A percentile compares a stretch with the other conserved stretches of the same genome.
Conservation (phyloP, 2,797 vertebrate species). For the Distichodus sexfasciatus region DNA sequence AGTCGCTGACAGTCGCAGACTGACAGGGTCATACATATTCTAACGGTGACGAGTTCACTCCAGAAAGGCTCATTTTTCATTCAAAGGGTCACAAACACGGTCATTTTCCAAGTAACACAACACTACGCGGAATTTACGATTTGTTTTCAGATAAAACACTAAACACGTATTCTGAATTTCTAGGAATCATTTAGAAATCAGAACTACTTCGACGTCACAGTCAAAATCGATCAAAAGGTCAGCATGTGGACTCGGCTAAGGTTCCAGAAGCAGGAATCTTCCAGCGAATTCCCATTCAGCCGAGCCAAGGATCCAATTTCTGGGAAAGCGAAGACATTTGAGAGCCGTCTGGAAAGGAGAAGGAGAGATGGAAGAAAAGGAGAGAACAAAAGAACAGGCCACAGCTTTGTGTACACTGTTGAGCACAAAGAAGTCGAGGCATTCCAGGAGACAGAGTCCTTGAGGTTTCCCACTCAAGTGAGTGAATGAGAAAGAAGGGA, state of each 20-base stretch:
- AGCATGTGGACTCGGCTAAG: background rate
- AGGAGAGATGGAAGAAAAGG: background rate
- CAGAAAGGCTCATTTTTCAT: background rate
- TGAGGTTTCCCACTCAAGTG: too few relatives aligned
- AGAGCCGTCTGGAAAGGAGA: background rate
- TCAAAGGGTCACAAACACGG: too few relatives aligned
- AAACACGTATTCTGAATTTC: too few relatives aligned
- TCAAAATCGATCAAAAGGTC: background rate
- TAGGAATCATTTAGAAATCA: too few relatives aligned
- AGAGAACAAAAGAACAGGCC: background rate
- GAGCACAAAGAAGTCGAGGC: background rate
- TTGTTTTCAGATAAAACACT: too few relatives aligned
- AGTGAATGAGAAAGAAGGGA: background rate
- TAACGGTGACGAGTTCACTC: background rate
- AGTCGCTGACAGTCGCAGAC: too few relatives aligned
- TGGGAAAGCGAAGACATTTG: background rate
- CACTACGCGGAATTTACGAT: too few relatives aligned
- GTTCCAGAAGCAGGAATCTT: background rate
- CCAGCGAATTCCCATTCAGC: too few relatives aligned
- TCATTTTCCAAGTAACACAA: too few relatives aligned
- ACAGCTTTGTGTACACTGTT: background rate
- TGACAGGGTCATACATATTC: background rate
- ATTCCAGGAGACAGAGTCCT: background rate
- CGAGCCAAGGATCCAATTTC: background rate
- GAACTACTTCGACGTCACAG: too few relatives aligned